Percentiles rank a stretch among this genome's conserved stretches.
phyloP scores from a whole-genome alignment of 2,797 vertebrate genomes.

The Spatula versicolor region DNA sequence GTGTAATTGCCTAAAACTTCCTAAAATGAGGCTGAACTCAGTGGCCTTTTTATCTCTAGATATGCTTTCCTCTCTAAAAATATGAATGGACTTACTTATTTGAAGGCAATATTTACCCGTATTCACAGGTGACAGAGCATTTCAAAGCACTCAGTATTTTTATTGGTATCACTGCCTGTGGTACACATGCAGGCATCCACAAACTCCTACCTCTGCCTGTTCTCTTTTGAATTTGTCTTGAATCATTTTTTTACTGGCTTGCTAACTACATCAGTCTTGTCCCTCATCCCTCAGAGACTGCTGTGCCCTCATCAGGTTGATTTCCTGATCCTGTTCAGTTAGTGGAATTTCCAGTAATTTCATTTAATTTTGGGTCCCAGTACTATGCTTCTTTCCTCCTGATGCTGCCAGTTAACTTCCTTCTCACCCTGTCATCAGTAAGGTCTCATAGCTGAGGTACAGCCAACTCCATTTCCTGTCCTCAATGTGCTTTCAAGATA shows the following conservation, averaged over 20 bases:
- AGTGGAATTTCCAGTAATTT: not conserved
- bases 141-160: not conserved
- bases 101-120: not conserved
- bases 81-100: not conserved
- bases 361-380: not conserved
- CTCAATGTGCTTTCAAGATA: not conserved
- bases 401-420: not conserved
- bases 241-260: not conserved
- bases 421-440: rapidly evolving
- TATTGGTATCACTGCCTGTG: not conserved
- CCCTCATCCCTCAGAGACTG: not conserved
- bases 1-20: not conserved
- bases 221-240: not conserved
- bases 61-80: not conserved
- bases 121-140: not conserved
- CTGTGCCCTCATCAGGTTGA: not conserved
- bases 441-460: not conserved
- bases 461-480: not conserved
- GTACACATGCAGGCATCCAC: not conserved
- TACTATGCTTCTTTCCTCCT: not conserved
- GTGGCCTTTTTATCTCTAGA: not conserved
- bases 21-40: not conserved
- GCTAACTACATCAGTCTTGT: not conserved
- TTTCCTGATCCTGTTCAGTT: not conserved
- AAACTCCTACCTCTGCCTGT: not conserved